phyloP scores from a whole-genome alignment of 2,888 invertebrate genomes.

The Luperina nickerlii region DNA sequence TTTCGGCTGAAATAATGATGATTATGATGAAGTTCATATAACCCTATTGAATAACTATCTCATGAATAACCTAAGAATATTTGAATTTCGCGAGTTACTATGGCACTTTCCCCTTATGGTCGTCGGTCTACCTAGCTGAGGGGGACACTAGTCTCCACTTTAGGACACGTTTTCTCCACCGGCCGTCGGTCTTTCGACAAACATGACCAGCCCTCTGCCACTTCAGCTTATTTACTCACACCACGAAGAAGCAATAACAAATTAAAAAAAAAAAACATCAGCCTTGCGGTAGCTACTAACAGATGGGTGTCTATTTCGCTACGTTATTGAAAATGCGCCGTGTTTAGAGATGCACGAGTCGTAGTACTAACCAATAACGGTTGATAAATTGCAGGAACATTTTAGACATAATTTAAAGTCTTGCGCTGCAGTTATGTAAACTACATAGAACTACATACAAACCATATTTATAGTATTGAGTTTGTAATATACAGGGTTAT shows the following conservation, averaged over 20 bases:
- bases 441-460: neutral
- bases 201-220: neutral
- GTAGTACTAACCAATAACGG: constrained; percentile 23
- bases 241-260: neutral
- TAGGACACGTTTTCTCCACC: neutral
- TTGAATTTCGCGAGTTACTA: no score
- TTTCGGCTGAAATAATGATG: no score
- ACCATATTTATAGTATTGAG: neutral
- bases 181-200: neutral
- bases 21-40: no score
- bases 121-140: no score
- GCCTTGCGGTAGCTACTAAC: neutral
- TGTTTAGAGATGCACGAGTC: constrained; percentile 21
- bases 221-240: neutral
- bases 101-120: no score
- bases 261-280: neutral
- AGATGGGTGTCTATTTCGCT: neutral
- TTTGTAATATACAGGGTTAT: neutral
- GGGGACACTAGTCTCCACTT: no score
- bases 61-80: no score
- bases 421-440: neutral
- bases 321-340: constrained; percentile 29
- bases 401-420: constrained; percentile 24
- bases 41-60: no score
- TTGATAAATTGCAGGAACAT: constrained; percentile 29